Conservation (phyloP, 2,888 invertebrate species). For the Gastrophysa polygoni region DNA sequence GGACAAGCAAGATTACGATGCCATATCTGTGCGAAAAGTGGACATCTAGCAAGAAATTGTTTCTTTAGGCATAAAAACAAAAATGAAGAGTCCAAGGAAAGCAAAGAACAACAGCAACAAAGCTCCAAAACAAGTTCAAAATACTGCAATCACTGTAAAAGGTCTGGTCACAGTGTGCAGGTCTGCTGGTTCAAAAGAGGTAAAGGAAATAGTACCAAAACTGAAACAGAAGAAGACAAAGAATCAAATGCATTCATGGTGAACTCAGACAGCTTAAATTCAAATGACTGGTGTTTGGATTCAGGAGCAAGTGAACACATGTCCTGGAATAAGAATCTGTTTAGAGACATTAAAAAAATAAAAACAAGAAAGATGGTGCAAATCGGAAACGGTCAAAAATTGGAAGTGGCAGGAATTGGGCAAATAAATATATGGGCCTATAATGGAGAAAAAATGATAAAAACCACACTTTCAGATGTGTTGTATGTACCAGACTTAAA, state of each 20-base stretch:
- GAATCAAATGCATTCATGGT: conserved; percentile 14
- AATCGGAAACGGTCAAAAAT: conserved; percentile 29
- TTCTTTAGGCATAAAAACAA: conserved; percentile 7
- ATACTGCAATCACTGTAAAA: conserved; percentile 1
- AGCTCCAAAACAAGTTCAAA: not conserved
- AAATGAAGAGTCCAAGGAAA: conserved; percentile 6
- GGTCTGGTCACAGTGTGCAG: not conserved
- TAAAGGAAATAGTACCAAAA: not conserved
- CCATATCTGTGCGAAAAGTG: conserved; percentile 11
- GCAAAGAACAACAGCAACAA: no score
- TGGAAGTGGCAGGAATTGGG: conserved; percentile 37
- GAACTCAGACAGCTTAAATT: not conserved
- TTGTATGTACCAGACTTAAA: conserved; percentile 34
- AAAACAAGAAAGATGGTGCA: conserved; percentile 28
- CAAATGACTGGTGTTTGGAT: conserved; percentile 27
- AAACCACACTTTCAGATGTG: conserved; percentile 29
- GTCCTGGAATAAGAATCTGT: conserved; percentile 12
- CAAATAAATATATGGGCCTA: conserved; percentile 27
- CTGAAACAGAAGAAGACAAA: not conserved
- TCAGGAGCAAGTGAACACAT: conserved; percentile 29
- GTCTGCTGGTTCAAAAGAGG: conserved; percentile 19
- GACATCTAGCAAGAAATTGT: conserved; percentile 24
- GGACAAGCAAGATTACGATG: not conserved
- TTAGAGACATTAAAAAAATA: conserved; percentile 5
- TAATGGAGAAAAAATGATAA: conserved; percentile 37